These are phyloP conservation scores for Saxidomus purpurata DNA, from an alignment of 1,140 invertebrate species.

Conservation along the genomic window DNA sequence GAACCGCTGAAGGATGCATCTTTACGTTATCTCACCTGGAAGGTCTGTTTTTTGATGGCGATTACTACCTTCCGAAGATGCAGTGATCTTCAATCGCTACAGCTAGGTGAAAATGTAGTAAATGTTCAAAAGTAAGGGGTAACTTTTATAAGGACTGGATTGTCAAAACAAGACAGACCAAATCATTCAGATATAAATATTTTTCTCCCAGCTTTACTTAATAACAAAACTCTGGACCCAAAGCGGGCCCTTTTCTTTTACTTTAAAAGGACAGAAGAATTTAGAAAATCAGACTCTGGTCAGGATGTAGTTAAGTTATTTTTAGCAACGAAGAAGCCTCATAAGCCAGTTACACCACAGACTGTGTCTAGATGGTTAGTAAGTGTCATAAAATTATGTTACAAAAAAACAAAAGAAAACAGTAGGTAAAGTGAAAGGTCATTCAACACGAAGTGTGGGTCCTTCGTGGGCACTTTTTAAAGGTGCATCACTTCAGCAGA, in stretches of 20 bases:
- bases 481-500: constrained; percentile 12
- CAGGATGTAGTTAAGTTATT: constrained; percentile 44
- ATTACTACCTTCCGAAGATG: constrained; percentile 51
- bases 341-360: constrained; percentile 15
- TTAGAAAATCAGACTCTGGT: background rate
- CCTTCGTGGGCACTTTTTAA: constrained; percentile 47
- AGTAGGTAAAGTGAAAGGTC: background rate
- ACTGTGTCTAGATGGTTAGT: constrained; percentile 16
- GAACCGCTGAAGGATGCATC: background rate
- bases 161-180: constrained; percentile 58
- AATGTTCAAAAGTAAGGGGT: constrained; percentile 43
- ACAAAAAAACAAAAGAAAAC: constrained; percentile 31
- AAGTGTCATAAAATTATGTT: background rate
- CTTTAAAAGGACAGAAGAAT: constrained; percentile 47
- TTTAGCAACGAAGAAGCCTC: constrained; percentile 43
- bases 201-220: constrained; percentile 51
- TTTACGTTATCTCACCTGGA: constrained; percentile 31
- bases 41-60: background rate
- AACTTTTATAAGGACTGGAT: constrained; percentile 51
- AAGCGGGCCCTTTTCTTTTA: constrained; percentile 33
- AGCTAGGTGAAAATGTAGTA: constrained; percentile 34
- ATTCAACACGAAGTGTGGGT: constrained; percentile 38
- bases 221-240: constrained; percentile 55
- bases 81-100: constrained; percentile 43
- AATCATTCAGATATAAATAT: constrained; percentile 50